Evolutionary conservation across 2,888 invertebrate species (phyloP), one percentile per base, ranked within the genome.

Genomic region (Scelioninae gen. 1): DNA sequence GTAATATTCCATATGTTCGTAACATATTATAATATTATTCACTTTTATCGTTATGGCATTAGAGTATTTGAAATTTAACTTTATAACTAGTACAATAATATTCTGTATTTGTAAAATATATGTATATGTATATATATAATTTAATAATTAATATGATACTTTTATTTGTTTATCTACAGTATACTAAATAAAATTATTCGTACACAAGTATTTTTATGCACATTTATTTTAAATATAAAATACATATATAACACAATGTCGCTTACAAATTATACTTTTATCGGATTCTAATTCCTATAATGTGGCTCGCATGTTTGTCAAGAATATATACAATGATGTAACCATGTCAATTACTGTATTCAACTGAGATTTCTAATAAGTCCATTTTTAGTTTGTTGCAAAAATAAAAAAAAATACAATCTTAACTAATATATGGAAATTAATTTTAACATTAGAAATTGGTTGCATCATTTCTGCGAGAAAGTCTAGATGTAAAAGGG

Each of bases 401-500:
- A 47, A 47, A 7, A 47, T 47, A 15, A 47, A 16, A 51, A 0
- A 51, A 29, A 29, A 10, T 51, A 29, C 10, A 31, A 29, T 29
- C 6, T 29, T 11, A 29, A 2, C 2, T 51, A 8, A 5, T 47
- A 15, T 15, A 51, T 51, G 1, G 15, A 56, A 38, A 13, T 1
- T 53, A 10, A 23, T 4, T 23, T 23, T 23, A 23, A 23, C 23
- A 23, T 74, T 71, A 84, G 66, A 81, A 81, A 65, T 63, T 81
- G 5, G 80, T 69, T 84, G 89, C 85, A 77, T 90, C 89, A 32
- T 88, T 69, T 51, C 88, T 86, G 11, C 88, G 85, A 3, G 89
- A 81, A 58, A 90, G 82, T 85, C 92, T 88, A 8, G 92, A 90
- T 63, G 91, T 88, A 55, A 89, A 92, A 32, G 96, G 95, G 43